Percentiles rank a stretch among this genome's conserved stretches.
phyloP scores from a whole-genome alignment of 2,797 vertebrate species.

The Chrysocyon brachyurus region DNA sequence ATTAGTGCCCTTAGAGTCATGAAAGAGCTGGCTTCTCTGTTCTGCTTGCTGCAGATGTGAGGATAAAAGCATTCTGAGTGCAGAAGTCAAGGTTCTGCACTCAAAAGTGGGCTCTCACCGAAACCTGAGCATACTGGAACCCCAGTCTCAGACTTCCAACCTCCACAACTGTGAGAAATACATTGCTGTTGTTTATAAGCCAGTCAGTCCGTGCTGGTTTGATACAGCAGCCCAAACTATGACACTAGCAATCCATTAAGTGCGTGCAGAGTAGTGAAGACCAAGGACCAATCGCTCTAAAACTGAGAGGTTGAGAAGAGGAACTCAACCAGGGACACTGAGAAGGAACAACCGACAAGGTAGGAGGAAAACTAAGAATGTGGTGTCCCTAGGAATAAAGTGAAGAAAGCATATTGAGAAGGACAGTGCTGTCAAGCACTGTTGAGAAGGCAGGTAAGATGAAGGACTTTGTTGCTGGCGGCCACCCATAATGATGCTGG shows the following conservation, averaged over 20 bases:
- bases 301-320: background rate
- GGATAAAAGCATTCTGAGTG: background rate
- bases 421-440: too few relatives aligned
- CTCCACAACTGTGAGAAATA: background rate
- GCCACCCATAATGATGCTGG: fast-evolving
- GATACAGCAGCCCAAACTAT: background rate
- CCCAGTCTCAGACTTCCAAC: background rate
- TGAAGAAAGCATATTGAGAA: background rate
- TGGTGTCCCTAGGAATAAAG: background rate
- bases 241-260: background rate
- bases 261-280: background rate
- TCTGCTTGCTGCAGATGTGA: background rate
- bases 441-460: background rate
- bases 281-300: background rate
- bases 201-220: background rate
- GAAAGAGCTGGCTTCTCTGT: background rate
- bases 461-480: fast-evolving
- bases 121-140: background rate
- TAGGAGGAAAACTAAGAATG: background rate
- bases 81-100: background rate
- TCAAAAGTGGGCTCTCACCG: background rate
- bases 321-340: too few relatives aligned
- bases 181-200: background rate
- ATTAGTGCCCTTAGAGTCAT: background rate
- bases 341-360: background rate